Evolutionary conservation across 35 echinoderm and acorn worm species (phyloP).

Genomic region (Chiridota heheva): DNA sequence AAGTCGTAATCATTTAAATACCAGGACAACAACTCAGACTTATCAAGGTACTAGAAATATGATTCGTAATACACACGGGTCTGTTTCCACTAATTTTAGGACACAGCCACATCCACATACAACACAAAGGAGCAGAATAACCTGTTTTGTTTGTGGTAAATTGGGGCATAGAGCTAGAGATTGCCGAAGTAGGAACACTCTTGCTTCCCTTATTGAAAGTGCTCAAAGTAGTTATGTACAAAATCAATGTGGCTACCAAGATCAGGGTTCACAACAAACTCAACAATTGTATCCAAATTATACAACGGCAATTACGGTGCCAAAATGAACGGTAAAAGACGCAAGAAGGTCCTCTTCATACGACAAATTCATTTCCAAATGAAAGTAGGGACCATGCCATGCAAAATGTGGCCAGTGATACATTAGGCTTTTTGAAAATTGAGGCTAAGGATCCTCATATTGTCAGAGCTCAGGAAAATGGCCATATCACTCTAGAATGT

Average conservation of each 20-base stretch:
- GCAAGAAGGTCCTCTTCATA: neutral
- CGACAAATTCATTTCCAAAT: neutral
- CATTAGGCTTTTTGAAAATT: neutral
- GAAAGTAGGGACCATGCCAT: neutral
- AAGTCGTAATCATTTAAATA: neutral
- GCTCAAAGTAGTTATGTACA: neutral
- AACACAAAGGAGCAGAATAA: neutral
- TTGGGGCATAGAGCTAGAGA: slow-evolving; percentile 1
- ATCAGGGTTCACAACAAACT: neutral
- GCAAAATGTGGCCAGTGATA: neutral
- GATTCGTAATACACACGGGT: neutral
- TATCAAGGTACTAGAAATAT: neutral
- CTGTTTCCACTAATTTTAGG: neutral
- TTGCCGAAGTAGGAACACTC: neutral
- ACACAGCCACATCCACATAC: neutral
- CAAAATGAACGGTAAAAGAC: neutral
- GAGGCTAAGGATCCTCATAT: neutral
- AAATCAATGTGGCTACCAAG: neutral
- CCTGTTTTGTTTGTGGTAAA: slow-evolving; percentile 6
- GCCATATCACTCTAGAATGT: neutral
- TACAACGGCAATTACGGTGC: neutral
- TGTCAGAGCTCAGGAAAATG: neutral
- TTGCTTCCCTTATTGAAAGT: neutral
- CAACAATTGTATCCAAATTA: neutral
- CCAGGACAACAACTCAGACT: neutral